Evolutionary conservation across 2,113 vertebrate genomes (phyloP).

Genomic region (Axis porcinus): DNA sequence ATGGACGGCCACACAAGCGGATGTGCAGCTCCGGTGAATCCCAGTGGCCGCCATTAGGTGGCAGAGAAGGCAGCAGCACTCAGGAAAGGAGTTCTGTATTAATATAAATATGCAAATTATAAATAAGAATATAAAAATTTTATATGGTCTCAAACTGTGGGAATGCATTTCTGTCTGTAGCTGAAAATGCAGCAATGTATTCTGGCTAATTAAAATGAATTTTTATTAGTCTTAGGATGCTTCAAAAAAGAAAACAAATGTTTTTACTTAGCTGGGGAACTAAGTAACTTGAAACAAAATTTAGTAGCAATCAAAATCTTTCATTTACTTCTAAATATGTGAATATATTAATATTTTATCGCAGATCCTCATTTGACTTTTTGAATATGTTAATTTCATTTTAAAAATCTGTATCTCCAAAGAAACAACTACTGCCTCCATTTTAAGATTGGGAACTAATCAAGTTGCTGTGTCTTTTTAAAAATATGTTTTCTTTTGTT

Average conservation of each 20-base stretch:
- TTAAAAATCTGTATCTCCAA: neutral
- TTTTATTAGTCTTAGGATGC: neutral
- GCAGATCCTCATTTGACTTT: constrained; percentile 4
- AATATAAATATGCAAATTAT: neutral
- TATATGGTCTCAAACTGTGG: neutral
- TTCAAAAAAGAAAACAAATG: neutral
- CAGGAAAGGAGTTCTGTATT: neutral
- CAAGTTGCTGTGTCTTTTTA: neutral
- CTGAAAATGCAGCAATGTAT: constrained; percentile 1
- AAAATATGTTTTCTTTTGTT: neutral
- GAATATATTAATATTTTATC: constrained; percentile 40
- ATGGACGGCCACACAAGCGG: neutral
- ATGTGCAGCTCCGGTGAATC: neutral
- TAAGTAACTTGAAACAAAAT: constrained; percentile 22
- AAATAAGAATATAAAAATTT: neutral
- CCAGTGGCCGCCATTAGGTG: accelerated
- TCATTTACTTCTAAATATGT: constrained; percentile 33
- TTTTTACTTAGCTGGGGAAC: neutral
- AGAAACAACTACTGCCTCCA: neutral
- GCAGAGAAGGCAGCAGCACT: neutral
- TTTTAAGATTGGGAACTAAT: constrained; percentile 2
- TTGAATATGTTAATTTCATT: constrained; percentile 22
- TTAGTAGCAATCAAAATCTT: constrained; percentile 25
- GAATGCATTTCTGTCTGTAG: neutral
- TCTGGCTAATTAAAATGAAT: constrained; percentile 48